Conservation (phyloP, 2,888 invertebrate genomes). For the Ischnura elegans region DNA sequence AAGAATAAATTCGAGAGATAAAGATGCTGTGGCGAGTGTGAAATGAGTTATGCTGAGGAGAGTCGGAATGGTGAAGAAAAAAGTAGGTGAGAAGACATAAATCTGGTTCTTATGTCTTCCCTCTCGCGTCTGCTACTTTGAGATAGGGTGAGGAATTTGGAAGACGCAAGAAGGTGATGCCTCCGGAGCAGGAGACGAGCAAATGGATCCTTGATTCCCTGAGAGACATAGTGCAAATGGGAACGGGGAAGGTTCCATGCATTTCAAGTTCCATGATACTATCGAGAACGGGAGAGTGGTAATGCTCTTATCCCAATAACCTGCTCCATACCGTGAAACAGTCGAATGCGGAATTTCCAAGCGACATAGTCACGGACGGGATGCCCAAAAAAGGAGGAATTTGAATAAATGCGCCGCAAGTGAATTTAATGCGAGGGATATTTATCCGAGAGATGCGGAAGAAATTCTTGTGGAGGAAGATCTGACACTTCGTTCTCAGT, state of each 20-base stretch:
- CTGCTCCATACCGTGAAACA: not conserved
- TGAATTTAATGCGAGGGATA: not conserved
- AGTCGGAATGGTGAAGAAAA: slow-evolving; percentile 4
- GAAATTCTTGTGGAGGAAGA: not conserved
- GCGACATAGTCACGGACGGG: not conserved
- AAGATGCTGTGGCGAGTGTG: not conserved
- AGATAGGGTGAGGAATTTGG: slow-evolving; percentile 17
- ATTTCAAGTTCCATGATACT: slow-evolving; percentile 31
- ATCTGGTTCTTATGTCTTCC: slow-evolving; percentile 33
- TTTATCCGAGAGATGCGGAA: not conserved
- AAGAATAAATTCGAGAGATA: not conserved
- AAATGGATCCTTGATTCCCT: slow-evolving; percentile 28
- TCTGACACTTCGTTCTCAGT: not conserved
- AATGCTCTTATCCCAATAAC: slow-evolving; percentile 38
- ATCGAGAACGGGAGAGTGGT: not conserved
- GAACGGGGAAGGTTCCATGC: slow-evolving; percentile 15
- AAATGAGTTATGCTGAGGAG: slow-evolving; percentile 17
- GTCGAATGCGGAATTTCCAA: not conserved
- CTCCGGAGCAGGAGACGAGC: not conserved
- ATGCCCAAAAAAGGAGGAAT: not conserved
- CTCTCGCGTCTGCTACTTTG: slow-evolving; percentile 24
- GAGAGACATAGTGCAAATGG: slow-evolving; percentile 30
- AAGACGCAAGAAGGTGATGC: not conserved
- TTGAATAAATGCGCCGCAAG: not conserved
- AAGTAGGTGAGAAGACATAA: not conserved